A percentile compares a stretch with the other conserved stretches of the same genome.
Conservation (phyloP, 2,888 invertebrate genomes). For the Tachystola acroxantha region DNA sequence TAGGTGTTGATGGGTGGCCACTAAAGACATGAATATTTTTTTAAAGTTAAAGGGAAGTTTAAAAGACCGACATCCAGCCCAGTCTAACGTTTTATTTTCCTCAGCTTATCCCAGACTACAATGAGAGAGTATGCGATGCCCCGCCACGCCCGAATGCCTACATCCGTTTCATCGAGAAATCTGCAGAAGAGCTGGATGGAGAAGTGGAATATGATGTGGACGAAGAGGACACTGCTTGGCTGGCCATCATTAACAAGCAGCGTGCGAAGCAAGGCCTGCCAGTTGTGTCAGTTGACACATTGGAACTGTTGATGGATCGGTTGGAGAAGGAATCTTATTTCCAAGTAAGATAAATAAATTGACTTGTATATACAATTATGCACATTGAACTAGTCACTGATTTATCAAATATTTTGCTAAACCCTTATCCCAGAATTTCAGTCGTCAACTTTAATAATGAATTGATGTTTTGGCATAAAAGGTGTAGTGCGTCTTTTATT, state of each 20-base stretch:
- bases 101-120: conserved; percentile 84
- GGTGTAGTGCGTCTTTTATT: no score
- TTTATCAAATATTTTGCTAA: no score
- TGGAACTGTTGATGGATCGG: conserved; percentile 98
- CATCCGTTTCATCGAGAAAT: conserved; percentile 96
- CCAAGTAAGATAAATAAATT: conserved; percentile 73
- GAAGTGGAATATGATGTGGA: conserved; percentile 98
- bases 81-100: no score
- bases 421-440: no score
- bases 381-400: no score
- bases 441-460: no score
- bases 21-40: no score
- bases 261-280: conserved; percentile 84
- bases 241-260: conserved; percentile 91
- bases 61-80: no score
- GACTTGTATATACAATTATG: no score
- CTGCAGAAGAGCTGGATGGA: conserved; percentile 95
- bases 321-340: conserved; percentile 98
- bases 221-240: conserved; percentile 98
- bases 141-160: conserved; percentile 92
- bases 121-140: conserved; percentile 86
- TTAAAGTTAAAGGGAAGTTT: no score
- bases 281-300: conserved; percentile 90
- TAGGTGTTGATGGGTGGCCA: no score
- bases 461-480: no score